Percentiles rank a stretch among this genome's conserved stretches.
Evolutionary conservation across 2,888 invertebrate genomes (phyloP).

Genomic region (Trichacis sp.): DNA sequence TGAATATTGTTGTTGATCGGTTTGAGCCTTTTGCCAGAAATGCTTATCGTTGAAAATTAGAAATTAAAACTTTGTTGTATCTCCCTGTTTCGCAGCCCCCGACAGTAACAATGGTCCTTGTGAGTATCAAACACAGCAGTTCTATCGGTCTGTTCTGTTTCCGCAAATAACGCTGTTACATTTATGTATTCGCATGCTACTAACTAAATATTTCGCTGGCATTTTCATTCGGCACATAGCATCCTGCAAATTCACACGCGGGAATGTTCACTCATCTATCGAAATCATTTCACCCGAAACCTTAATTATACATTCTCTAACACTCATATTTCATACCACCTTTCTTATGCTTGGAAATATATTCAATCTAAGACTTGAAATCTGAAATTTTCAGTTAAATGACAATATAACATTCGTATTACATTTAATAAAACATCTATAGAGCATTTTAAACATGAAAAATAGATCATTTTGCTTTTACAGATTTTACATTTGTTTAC

Average conservation of each 20-base stretch:
- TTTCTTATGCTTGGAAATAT: too few species aligned
- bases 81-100: conserved; percentile 81
- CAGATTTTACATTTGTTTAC: too few species aligned
- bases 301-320: background rate
- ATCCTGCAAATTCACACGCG: conserved; percentile 7
- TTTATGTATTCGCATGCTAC: conserved; percentile 45
- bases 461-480: too few species aligned
- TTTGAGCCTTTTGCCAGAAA: conserved; percentile 20
- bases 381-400: too few species aligned
- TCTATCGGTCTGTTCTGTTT: conserved; percentile 66
- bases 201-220: conserved; percentile 34
- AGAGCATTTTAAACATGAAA: too few species aligned
- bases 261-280: conserved; percentile 13
- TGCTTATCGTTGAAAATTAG: conserved; percentile 33
- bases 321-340: background rate
- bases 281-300: conserved; percentile 1
- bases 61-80: conserved; percentile 66
- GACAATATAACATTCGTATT: too few species aligned
- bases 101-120: conserved; percentile 89
- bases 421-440: too few species aligned
- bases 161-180: conserved; percentile 55
- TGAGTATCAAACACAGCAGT: conserved; percentile 76
- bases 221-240: conserved; percentile 22
- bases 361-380: too few species aligned
- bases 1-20: too few species aligned